phyloP scores from a whole-genome alignment of 2,113 vertebrate species.

The Toxotes chatareus region DNA sequence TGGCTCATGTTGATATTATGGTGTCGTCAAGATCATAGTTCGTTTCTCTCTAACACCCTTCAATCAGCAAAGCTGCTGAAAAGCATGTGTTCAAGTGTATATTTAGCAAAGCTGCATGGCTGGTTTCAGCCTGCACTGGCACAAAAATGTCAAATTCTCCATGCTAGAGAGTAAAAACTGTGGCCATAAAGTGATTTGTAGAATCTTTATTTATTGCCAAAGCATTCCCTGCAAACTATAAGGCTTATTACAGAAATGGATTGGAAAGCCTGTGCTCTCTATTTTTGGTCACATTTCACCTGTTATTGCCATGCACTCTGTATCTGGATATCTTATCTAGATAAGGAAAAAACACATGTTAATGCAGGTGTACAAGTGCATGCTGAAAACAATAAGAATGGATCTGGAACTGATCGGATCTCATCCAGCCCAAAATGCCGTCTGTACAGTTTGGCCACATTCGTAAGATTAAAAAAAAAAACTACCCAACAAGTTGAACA shows the following conservation, averaged over 20 bases:
- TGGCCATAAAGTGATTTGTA: constrained; percentile 6
- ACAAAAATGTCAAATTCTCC: constrained; percentile 1
- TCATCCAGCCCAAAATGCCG: neutral
- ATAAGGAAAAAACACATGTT: neutral
- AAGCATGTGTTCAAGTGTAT: constrained; percentile 31
- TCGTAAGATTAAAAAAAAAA: neutral
- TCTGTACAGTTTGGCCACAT: neutral
- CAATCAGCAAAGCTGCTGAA: constrained; percentile 39
- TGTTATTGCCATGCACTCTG: no score
- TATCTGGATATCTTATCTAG: neutral
- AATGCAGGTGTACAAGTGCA: neutral
- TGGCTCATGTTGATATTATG: constrained; percentile 47
- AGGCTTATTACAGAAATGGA: neutral
- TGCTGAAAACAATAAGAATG: neutral
- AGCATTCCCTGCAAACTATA: neutral
- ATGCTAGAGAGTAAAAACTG: neutral
- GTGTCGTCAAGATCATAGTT: constrained; percentile 52
- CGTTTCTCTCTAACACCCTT: constrained; percentile 33
- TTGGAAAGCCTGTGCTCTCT: neutral
- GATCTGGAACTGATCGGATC: neutral
- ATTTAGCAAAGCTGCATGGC: constrained; percentile 39
- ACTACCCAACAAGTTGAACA: neutral
- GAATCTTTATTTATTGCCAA: neutral
- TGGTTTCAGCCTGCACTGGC: neutral
- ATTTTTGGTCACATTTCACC: neutral